Percentiles rank a stretch among this genome's conserved stretches.
These are phyloP conservation scores for Andrena minutula DNA, from an alignment of 2,888 invertebrate genomes.

Conservation along the genomic window DNA sequence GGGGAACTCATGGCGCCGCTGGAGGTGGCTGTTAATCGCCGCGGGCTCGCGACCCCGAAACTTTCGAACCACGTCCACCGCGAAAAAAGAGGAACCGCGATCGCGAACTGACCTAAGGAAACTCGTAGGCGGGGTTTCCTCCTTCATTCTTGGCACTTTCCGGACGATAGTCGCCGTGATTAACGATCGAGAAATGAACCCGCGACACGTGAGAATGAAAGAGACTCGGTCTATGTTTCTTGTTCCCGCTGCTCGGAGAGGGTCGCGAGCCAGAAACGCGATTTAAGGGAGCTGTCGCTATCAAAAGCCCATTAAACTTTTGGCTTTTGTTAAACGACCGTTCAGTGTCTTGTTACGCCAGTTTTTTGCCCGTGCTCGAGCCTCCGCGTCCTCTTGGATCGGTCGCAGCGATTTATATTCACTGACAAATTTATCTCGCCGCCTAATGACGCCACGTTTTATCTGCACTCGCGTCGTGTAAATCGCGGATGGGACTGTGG, in stretches of 20 bases:
- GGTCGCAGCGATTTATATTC: slow-evolving; percentile 26
- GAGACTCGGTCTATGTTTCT: not conserved
- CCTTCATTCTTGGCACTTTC: not conserved
- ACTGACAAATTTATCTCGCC: slow-evolving; percentile 20
- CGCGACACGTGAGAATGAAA: slow-evolving; percentile 8
- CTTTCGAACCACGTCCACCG: not conserved
- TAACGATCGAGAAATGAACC: slow-evolving; percentile 1
- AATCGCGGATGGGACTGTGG: slow-evolving; percentile 1
- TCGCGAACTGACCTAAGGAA: not conserved
- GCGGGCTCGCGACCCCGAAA: not conserved
- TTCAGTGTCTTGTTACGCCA: slow-evolving; percentile 37
- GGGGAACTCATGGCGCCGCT: not conserved
- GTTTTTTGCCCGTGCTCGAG: not conserved
- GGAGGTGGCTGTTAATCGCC: not conserved
- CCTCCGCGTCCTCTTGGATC: slow-evolving; percentile 5
- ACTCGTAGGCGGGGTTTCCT: not conserved
- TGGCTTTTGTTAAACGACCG: slow-evolving; percentile 37
- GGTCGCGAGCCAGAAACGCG: too few species aligned
- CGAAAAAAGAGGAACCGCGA: not conserved
- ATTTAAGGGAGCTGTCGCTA: slow-evolving; percentile 7
- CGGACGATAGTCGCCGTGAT: not conserved
- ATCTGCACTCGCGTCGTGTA: not conserved
- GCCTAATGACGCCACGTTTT: slow-evolving; percentile 25
- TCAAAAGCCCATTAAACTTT: slow-evolving; percentile 49
- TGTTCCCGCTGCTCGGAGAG: not conserved